A percentile compares a stretch with the other conserved stretches of the same genome.
Conservation (phyloP, 2,113 vertebrate genomes). For the Pangasianodon hypophthalmus region DNA sequence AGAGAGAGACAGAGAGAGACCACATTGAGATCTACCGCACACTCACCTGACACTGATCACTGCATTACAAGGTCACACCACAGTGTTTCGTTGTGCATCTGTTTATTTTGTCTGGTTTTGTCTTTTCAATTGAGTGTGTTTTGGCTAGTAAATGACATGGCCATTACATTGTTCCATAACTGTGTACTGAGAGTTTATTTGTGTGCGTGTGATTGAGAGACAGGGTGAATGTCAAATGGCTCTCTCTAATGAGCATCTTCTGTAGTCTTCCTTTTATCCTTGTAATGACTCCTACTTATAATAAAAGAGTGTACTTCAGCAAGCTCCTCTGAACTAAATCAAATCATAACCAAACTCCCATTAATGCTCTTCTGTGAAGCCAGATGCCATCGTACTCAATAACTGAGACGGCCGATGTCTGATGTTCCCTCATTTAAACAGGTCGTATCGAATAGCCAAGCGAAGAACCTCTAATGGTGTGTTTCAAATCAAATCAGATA, state of each 20-base stretch:
- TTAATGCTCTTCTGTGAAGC: slow-evolving; percentile 16
- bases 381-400: not conserved
- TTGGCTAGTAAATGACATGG: not conserved
- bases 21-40: slow-evolving; percentile 26
- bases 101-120: not conserved
- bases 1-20: not conserved
- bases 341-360: slow-evolving; percentile 28
- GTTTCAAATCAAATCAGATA: not conserved
- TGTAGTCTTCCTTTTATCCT: slow-evolving; percentile 29
- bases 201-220: not conserved
- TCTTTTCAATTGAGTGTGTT: not conserved
- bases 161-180: not conserved
- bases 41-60: not conserved
- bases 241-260: slow-evolving; percentile 25
- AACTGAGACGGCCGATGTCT: not conserved
- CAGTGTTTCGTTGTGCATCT: not conserved
- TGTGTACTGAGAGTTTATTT: not conserved
- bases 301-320: slow-evolving; percentile 32
- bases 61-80: not conserved
- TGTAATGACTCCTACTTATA: slow-evolving; percentile 32
- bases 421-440: not conserved
- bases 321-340: slow-evolving; percentile 28
- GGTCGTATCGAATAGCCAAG: not conserved
- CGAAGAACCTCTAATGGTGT: not conserved
- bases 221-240: not conserved